phyloP scores from a whole-genome alignment of 2,888 invertebrate genomes.

The Amphipyra tragopoginis region DNA sequence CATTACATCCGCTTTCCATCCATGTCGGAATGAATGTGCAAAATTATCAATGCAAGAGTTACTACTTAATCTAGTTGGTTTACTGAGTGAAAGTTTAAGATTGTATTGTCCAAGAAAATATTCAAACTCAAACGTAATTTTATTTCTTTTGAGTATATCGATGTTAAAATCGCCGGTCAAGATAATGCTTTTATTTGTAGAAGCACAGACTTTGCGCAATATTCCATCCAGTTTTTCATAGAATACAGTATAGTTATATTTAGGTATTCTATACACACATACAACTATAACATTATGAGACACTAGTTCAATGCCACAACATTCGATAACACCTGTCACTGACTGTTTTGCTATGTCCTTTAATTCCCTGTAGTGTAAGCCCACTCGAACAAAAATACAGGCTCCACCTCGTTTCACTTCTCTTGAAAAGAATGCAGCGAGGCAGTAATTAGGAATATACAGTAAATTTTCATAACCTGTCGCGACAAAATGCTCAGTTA shows the following conservation, averaged over 20 bases:
- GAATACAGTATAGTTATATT: constrained; percentile 1
- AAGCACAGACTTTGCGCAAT: constrained; percentile 1
- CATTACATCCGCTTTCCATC: no score
- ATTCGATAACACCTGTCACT: constrained; percentile 5
- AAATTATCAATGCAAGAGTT: no score
- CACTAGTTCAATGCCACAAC: constrained; percentile 1
- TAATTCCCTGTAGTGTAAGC: no score
- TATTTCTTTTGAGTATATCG: constrained; percentile 11
- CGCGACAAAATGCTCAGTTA: neutral
- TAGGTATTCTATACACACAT: constrained; percentile 5
- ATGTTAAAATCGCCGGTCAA: no score
- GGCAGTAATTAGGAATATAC: neutral
- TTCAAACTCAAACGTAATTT: constrained; percentile 8
- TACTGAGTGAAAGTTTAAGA: constrained; percentile 4
- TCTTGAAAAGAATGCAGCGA: neutral
- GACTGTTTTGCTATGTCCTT: no score
- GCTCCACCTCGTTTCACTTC: no score
- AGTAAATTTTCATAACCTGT: constrained; percentile 1
- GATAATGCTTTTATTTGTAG: constrained; percentile 1
- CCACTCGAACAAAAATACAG: no score
- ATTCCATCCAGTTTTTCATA: constrained; percentile 7
- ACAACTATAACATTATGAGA: constrained; percentile 2
- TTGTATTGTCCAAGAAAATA: constrained; percentile 13
- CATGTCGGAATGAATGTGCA: no score
- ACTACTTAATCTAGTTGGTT: no score